Percentiles rank a stretch among this genome's conserved stretches.
These are phyloP conservation scores for Endomychus coccineus DNA, from an alignment of 2,888 invertebrate genomes.

Conservation along the genomic window DNA sequence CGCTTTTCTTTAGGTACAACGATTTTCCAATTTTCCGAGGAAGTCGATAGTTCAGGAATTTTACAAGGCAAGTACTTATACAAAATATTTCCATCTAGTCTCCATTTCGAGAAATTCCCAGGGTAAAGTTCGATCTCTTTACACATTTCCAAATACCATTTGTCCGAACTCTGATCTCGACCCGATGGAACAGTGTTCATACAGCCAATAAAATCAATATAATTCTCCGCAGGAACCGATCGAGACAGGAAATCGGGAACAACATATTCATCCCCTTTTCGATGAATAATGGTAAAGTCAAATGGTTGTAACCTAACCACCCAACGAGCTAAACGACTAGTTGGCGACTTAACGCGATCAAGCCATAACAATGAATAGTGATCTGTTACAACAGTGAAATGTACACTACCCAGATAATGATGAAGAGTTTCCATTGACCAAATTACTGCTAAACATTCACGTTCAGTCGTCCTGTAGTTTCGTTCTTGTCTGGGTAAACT, in stretches of 20 bases:
- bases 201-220: conserved; percentile 1
- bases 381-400: conserved; percentile 19
- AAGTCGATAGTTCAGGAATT: neutral
- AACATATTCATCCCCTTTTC: conserved; percentile 11
- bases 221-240: conserved; percentile 2
- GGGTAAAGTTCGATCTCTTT: neutral
- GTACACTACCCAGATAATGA: conserved; percentile 14
- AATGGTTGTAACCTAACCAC: conserved; percentile 8
- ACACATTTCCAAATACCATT: conserved; percentile 3
- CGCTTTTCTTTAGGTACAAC: conserved; percentile 5
- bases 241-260: conserved; percentile 6
- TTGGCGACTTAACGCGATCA: conserved; percentile 4
- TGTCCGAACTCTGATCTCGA: too few relatives aligned
- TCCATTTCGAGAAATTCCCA: conserved; percentile 3
- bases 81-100: conserved; percentile 1
- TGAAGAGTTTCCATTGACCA: conserved; percentile 17
- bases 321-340: conserved; percentile 9
- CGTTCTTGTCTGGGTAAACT: conserved; percentile 17
- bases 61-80: neutral
- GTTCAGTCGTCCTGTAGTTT: conserved; percentile 18
- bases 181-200: neutral
- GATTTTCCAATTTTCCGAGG: conserved; percentile 2
- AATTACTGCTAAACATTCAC: conserved; percentile 18
- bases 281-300: conserved; percentile 14
- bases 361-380: conserved; percentile 17